A percentile compares a stretch with the other conserved stretches of the same genome.
Evolutionary conservation across 2,888 invertebrate species (phyloP).

Genomic region (Pteria penguin): DNA sequence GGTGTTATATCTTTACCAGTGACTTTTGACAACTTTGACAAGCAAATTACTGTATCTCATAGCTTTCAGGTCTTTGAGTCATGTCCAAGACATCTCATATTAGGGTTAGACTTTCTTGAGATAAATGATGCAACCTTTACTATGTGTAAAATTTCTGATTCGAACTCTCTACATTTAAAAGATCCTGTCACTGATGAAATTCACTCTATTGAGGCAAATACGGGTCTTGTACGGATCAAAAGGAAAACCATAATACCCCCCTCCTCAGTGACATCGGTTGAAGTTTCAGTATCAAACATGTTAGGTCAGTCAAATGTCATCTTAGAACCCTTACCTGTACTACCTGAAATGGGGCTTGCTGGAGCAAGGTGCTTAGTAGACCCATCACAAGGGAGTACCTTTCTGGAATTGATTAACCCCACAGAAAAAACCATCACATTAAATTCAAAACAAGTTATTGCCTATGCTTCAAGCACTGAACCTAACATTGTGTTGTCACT

Average conservation of each 20-base stretch:
- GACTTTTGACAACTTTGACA: background rate
- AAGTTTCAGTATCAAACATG: background rate
- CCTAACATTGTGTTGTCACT: background rate
- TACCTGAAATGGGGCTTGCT: constrained; percentile 10
- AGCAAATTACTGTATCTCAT: background rate
- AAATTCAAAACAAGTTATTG: background rate
- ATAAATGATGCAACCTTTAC: background rate
- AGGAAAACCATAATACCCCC: background rate
- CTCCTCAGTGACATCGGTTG: background rate
- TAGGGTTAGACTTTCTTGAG: constrained; percentile 14
- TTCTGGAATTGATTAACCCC: constrained; percentile 11
- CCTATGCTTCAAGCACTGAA: background rate
- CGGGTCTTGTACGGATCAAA: background rate
- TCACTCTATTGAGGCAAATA: background rate
- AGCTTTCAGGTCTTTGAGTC: constrained; percentile 6
- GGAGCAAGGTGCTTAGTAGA: constrained; percentile 10
- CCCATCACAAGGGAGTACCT: background rate
- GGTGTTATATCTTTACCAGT: constrained; percentile 6
- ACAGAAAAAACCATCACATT: background rate
- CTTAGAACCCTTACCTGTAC: background rate
- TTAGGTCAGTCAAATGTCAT: background rate
- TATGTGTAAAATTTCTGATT: background rate
- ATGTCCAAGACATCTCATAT: background rate
- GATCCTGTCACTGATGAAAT: background rate
- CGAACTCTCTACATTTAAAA: background rate